Evolutionary conservation across 2,888 invertebrate genomes (phyloP).

Genomic region (Folsomia candida): DNA sequence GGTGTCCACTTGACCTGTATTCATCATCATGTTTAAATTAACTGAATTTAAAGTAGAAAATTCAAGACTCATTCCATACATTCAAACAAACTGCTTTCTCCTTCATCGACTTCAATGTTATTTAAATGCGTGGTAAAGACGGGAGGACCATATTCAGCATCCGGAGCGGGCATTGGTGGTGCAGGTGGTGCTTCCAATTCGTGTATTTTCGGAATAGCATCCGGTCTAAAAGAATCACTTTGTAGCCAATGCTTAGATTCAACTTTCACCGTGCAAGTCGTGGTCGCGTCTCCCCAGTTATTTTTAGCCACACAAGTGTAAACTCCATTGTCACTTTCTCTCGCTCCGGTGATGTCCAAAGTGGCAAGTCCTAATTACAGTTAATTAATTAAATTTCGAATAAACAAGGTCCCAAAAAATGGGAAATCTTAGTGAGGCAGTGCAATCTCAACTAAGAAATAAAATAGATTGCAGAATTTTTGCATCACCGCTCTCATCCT

Average conservation of each 20-base stretch:
- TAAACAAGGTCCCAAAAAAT: too few species aligned
- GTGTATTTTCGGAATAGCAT: constrained; percentile 80
- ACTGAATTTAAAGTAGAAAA: constrained; percentile 4
- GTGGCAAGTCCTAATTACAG: constrained; percentile 93
- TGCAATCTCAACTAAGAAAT: too few species aligned
- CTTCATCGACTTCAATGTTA: constrained; percentile 88
- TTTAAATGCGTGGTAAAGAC: constrained; percentile 90
- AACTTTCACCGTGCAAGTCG: constrained; percentile 84
- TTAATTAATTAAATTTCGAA: too few species aligned
- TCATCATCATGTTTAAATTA: too few species aligned
- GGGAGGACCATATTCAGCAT: constrained; percentile 83
- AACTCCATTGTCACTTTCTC: constrained; percentile 84
- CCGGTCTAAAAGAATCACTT: constrained; percentile 82
- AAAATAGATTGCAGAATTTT: too few species aligned
- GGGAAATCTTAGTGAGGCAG: too few species aligned
- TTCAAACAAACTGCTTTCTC: constrained; percentile 90
- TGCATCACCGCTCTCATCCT: too few species aligned
- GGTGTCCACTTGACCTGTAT: too few species aligned
- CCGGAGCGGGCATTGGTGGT: constrained; percentile 64
- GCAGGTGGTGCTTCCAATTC: constrained; percentile 78
- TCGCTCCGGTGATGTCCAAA: constrained; percentile 78
- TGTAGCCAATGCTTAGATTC: constrained; percentile 75
- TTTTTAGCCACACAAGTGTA: constrained; percentile 95
- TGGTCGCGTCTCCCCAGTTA: constrained; percentile 80
- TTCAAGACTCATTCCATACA: too few species aligned